Percentiles rank a stretch among this genome's conserved stretches.
Evolutionary conservation across 2,797 vertebrate genomes (phyloP).

Genomic region (Huso huso): DNA sequence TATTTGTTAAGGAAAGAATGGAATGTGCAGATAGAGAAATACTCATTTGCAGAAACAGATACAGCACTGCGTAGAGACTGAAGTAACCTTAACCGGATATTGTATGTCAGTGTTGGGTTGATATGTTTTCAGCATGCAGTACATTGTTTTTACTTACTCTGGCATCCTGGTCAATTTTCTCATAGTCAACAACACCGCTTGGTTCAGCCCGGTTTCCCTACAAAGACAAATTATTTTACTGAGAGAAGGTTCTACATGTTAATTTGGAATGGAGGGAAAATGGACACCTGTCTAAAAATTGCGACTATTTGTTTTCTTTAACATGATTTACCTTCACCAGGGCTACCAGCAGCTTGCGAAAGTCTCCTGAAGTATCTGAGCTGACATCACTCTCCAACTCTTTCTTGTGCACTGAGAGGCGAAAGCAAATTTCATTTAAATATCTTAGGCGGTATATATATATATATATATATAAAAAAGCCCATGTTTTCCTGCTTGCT

Average conservation of each 20-base stretch:
- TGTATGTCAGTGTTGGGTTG: not conserved
- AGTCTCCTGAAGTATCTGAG: conserved; percentile 91
- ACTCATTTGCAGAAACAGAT: not conserved
- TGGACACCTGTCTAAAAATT: not conserved
- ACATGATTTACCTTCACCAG: conserved; percentile 70
- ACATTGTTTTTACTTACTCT: conserved; percentile 62
- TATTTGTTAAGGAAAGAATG: too few relatives aligned
- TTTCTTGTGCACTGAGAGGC: conserved; percentile 82
- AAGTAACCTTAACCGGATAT: not conserved
- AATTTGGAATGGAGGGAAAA: not conserved
- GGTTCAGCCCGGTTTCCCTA: conserved; percentile 79
- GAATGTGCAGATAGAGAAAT: too few relatives aligned
- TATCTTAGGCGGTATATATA: not conserved
- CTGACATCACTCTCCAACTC: conserved; percentile 88
- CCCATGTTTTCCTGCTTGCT: too few relatives aligned
- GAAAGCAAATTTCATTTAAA: not conserved
- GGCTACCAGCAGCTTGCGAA: conserved; percentile 85
- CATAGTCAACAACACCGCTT: conserved; percentile 71
- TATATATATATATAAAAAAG: not conserved
- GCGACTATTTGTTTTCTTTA: not conserved
- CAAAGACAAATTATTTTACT: conserved; percentile 5
- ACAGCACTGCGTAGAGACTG: not conserved
- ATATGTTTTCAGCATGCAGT: not conserved
- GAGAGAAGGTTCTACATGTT: not conserved
- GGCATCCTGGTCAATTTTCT: conserved; percentile 85